Evolutionary conservation across 1,140 invertebrate genomes (phyloP).

Genomic region (Frieseomelitta varia): DNA sequence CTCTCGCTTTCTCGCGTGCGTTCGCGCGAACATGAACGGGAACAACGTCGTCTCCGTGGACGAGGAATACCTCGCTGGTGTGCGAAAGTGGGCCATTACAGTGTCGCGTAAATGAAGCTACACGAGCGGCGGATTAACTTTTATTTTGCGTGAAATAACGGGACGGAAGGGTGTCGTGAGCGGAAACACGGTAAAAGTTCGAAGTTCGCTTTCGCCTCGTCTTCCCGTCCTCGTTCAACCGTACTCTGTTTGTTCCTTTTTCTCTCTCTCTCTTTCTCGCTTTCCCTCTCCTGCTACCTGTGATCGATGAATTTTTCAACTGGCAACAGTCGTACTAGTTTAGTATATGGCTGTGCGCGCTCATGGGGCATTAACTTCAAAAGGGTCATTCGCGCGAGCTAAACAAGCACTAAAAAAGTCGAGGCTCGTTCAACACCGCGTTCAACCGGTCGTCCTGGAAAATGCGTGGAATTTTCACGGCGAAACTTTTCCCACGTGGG

Average conservation of each 20-base stretch:
- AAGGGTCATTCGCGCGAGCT: conserved; percentile 66
- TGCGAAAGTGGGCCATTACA: conserved; percentile 11
- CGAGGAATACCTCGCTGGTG: background rate
- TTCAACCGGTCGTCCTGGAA: conserved; percentile 37
- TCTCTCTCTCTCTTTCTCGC: background rate
- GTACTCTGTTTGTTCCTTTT: background rate
- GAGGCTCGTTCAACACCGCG: conserved; percentile 48
- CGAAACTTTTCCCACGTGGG: conserved; percentile 36
- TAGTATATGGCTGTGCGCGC: conserved; percentile 51
- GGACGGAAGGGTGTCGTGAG: background rate
- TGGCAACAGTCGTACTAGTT: conserved; percentile 63
- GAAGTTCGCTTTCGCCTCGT: conserved; percentile 35
- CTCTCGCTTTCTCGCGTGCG: background rate
- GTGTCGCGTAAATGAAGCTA: conserved; percentile 34
- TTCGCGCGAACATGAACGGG: too few relatives aligned
- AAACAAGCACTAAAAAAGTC: conserved; percentile 70
- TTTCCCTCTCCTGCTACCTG: background rate
- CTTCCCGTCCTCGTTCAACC: conserved; percentile 18
- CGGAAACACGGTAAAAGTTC: conserved; percentile 49
- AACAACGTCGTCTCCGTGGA: background rate
- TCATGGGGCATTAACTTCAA: conserved; percentile 70
- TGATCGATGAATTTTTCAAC: conserved; percentile 67
- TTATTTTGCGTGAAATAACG: conserved; percentile 16
- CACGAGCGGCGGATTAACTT: conserved; percentile 37
- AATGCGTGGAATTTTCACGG: conserved; percentile 63